Base-by-base conservation (phyloP, 2,797 vertebrate species). In the Nasua narica region DNA sequence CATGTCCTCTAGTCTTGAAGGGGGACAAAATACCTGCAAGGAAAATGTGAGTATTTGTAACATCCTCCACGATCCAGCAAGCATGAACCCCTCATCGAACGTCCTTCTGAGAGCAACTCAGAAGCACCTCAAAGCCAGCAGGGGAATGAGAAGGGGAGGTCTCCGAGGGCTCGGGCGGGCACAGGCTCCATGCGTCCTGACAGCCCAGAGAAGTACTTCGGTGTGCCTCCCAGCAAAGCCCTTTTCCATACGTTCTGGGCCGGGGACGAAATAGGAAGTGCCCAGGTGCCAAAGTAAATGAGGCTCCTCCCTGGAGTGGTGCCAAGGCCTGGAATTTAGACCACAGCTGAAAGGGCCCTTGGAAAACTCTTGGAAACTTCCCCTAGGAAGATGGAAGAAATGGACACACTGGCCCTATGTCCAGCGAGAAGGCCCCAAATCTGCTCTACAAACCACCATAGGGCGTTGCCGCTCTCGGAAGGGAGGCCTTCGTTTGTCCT, bases 231-330 rank as follows among this genome's bases (percentile, higher is more conserved):
- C 52, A 3, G 50, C 78, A 54, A 25, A 72, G n/a, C 23, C 43
- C 60, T 1, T 23, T 77, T 87, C 96, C 79, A 81, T 95, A 77
- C 19, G 2, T 94, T 58, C 52, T 3, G 91, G 82, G 72, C 50
- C 32, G 10, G 60, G 48, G 67, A 90, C 1, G 13, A 32, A 56
- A n/a, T 13, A 90, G 94, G 88, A 97, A 82, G 88, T 5, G 10
- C 19, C 21, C 67, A 23, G 46, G 72, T 82, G 95, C 96, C 97
- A 96, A 94, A 94, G 72, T 85, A 95, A 96, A 96, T 18, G 77
- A 32, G 9, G 58, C 60, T 90, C 88, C 70, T 94, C 79, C 87
- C 76, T 35, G 40, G 90, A 65, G 52, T 56, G 52, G 27, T 18
- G 90, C 94, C 92, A 60, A 50, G 35, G 32, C 29, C 62, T 21